A percentile compares a stretch with the other conserved stretches of the same genome.
phyloP scores from a whole-genome alignment of 1,140 invertebrate species.

The Venustaconcha ellipsiformis region DNA sequence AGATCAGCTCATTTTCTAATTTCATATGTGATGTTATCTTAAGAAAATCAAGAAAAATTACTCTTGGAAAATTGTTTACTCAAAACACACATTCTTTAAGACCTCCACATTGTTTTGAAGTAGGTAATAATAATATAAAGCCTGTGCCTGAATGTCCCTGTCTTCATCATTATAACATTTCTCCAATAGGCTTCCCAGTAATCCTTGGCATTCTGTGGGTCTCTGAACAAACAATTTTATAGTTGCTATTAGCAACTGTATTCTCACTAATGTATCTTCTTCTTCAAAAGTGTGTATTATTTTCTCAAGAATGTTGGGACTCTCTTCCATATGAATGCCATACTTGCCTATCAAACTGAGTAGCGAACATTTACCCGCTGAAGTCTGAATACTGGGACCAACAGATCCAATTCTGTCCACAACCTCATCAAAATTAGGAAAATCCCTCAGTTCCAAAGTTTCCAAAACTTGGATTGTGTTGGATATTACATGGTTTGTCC shows the following conservation, averaged over 20 bases:
- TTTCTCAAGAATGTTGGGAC: slow-evolving; percentile 37
- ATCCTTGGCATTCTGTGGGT: slow-evolving; percentile 47
- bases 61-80: no score
- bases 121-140: slow-evolving; percentile 43
- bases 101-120: slow-evolving; percentile 35
- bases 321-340: slow-evolving; percentile 19
- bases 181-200: slow-evolving; percentile 47
- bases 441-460: slow-evolving; percentile 20
- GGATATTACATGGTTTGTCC: slow-evolving; percentile 31
- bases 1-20: no score
- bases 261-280: slow-evolving; percentile 28
- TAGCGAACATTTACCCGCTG: slow-evolving; percentile 31
- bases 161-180: slow-evolving; percentile 33
- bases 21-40: no score
- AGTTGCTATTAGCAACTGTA: slow-evolving; percentile 32
- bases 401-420: slow-evolving; percentile 18
- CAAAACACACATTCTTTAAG: slow-evolving; percentile 28
- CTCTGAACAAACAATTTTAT: slow-evolving; percentile 43
- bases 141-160: slow-evolving; percentile 36
- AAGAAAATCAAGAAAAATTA: no score
- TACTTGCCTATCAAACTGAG: slow-evolving; percentile 45
- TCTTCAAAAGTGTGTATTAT: slow-evolving; percentile 37
- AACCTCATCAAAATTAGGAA: slow-evolving; percentile 17
- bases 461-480: slow-evolving; percentile 48
- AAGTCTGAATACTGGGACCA: slow-evolving; percentile 12